Evolutionary conservation across 2,113 vertebrate species (phyloP).

Genomic region (Rhynchopsitta pachyrhyncha): DNA sequence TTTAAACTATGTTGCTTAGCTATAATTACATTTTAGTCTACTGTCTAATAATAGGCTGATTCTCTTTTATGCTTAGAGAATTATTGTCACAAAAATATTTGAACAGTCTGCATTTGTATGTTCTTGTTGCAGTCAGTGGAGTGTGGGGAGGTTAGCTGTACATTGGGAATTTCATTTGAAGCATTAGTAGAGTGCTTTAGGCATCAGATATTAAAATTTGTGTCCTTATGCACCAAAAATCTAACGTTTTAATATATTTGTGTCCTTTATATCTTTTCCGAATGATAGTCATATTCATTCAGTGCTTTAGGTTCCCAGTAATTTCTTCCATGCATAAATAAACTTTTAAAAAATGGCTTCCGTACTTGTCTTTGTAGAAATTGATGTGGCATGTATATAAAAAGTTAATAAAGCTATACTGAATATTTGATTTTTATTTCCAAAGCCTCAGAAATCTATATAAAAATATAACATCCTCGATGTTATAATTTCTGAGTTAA

Average conservation of each 20-base stretch:
- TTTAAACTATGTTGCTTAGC: not conserved
- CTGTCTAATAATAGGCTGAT: not conserved
- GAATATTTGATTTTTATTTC: not conserved
- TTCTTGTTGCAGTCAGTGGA: not conserved
- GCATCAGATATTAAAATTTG: not conserved
- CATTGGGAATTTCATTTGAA: not conserved
- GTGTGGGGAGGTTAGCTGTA: not conserved
- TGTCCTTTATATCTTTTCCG: not conserved
- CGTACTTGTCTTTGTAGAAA: not conserved
- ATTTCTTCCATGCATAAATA: not conserved
- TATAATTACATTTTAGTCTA: not conserved
- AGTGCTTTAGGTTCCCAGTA: not conserved
- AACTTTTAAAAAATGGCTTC: not conserved
- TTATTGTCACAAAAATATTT: conserved; percentile 26
- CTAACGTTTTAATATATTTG: not conserved
- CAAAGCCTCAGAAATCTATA: not conserved
- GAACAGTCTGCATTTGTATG: not conserved
- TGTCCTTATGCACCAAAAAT: not conserved
- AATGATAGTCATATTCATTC: not conserved
- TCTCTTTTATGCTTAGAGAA: not conserved
- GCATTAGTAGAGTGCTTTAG: not conserved
- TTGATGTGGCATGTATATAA: not conserved
- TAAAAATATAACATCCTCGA: not conserved
- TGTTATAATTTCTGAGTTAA: not conserved
- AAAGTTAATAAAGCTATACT: not conserved